phyloP scores from a whole-genome alignment of 2,797 vertebrate species.

The Coregonus suidteri region DNA sequence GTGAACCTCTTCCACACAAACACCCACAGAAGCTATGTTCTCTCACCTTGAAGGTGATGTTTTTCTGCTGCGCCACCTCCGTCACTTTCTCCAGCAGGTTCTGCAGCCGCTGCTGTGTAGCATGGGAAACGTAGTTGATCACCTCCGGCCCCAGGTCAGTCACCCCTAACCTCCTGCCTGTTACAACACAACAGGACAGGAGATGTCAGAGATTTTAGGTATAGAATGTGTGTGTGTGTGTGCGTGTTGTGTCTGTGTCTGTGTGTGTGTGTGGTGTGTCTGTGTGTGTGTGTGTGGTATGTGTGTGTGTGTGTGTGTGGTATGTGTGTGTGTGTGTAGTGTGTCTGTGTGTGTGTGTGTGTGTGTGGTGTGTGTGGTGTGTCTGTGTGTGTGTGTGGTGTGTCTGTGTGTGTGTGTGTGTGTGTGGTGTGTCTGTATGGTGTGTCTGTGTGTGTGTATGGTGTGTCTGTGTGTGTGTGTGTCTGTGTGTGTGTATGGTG shows the following conservation, averaged over 20 bases:
- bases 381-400: background rate
- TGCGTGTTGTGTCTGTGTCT: background rate
- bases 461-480: background rate
- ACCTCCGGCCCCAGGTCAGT: slow-evolving; percentile 88
- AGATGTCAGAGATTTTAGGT: slow-evolving; percentile 10
- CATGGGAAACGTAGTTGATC: slow-evolving; percentile 90
- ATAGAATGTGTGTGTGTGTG: background rate
- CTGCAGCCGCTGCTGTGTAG: slow-evolving; percentile 87
- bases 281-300: background rate
- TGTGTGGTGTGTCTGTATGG: background rate
- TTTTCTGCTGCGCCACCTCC: slow-evolving; percentile 89
- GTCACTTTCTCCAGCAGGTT: slow-evolving; percentile 90
- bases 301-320: background rate
- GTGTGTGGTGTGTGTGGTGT: background rate
- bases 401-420: background rate
- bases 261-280: too few species aligned
- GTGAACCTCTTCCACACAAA: background rate
- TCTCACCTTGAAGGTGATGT: slow-evolving; percentile 86
- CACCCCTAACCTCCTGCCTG: slow-evolving; percentile 91
- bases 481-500: too few species aligned
- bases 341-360: background rate
- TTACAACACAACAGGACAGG: slow-evolving; percentile 3
- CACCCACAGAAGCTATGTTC: background rate
- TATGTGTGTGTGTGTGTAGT: background rate
- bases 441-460: too few species aligned